A percentile compares a stretch with the other conserved stretches of the same genome.
phyloP scores from a whole-genome alignment of 2,797 vertebrate genomes.

The Galaxias olidus region DNA sequence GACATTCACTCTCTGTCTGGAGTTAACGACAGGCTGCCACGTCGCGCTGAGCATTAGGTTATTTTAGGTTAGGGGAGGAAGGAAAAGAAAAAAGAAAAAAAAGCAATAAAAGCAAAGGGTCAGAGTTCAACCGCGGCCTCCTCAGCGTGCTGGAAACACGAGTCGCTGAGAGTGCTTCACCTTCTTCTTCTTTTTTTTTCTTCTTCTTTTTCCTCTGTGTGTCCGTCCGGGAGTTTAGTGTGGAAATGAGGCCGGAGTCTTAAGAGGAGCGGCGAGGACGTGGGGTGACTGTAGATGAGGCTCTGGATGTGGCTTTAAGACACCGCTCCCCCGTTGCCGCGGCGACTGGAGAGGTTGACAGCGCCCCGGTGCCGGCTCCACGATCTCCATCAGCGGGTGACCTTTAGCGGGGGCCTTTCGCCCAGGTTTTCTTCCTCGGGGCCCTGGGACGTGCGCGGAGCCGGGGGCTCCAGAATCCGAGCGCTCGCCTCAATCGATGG shows the following conservation, averaged over 20 bases:
- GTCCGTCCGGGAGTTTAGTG: not conserved
- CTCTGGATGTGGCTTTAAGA: slow-evolving; percentile 36
- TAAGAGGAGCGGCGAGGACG: no score
- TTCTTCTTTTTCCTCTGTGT: no score
- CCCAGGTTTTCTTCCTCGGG: slow-evolving; percentile 47
- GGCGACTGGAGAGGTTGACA: slow-evolving; percentile 46
- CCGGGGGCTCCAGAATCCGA: slow-evolving; percentile 62
- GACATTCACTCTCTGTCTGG: slow-evolving; percentile 67
- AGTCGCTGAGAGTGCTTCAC: no score
- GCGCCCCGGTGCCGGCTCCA: slow-evolving; percentile 25
- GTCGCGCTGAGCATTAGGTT: not conserved
- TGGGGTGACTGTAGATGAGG: slow-evolving; percentile 40
- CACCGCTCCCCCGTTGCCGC: slow-evolving; percentile 14
- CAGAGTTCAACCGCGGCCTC: no score
- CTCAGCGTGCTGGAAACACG: no score
- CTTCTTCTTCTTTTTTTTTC: no score
- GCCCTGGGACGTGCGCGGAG: slow-evolving; percentile 56
- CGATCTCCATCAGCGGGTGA: slow-evolving; percentile 54
- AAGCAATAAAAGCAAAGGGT: no score
- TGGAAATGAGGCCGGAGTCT: slow-evolving; percentile 21
- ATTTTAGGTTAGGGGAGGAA: not conserved
- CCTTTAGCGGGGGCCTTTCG: slow-evolving; percentile 49
- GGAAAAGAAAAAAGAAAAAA: no score
- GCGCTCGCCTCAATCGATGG: slow-evolving; percentile 66
- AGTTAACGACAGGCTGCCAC: slow-evolving; percentile 67